Evolutionary conservation across 1,140 invertebrate genomes (phyloP).

Genomic region (Physella acuta): DNA sequence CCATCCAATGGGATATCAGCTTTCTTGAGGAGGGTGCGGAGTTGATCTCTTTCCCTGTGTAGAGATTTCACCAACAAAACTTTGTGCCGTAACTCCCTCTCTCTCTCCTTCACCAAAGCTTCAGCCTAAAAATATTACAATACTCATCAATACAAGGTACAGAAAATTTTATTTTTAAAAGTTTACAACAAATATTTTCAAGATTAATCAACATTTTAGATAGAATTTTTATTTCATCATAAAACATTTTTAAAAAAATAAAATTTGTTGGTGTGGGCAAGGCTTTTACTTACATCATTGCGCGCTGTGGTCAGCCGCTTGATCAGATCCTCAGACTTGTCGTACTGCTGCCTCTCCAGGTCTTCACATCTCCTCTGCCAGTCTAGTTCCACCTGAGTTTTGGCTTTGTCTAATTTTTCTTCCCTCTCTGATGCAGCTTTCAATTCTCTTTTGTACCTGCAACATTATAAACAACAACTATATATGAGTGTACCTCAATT

Average conservation of each 20-base stretch:
- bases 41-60: conserved; percentile 42
- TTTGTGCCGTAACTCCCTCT: conserved; percentile 45
- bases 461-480: no score
- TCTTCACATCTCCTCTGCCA: conserved; percentile 56
- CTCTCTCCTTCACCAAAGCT: conserved; percentile 45
- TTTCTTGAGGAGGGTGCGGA: conserved; percentile 48
- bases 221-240: no score
- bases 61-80: conserved; percentile 43
- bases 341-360: conserved; percentile 49
- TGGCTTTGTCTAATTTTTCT: conserved; percentile 43
- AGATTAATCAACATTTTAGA: not conserved
- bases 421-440: conserved; percentile 47
- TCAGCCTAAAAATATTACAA: no score
- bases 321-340: conserved; percentile 54
- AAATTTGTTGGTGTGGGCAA: no score
- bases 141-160: no score
- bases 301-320: conserved; percentile 48
- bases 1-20: conserved; percentile 49
- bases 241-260: no score
- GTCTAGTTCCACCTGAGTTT: conserved; percentile 53
- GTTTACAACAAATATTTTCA: not conserved
- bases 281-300: conserved; percentile 46
- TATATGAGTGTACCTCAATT: no score
- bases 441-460: conserved; percentile 54
- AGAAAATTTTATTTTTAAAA: no score